These are phyloP conservation scores for Sitta europaea DNA, from an alignment of 2,113 vertebrate genomes.

Conservation along the genomic window DNA sequence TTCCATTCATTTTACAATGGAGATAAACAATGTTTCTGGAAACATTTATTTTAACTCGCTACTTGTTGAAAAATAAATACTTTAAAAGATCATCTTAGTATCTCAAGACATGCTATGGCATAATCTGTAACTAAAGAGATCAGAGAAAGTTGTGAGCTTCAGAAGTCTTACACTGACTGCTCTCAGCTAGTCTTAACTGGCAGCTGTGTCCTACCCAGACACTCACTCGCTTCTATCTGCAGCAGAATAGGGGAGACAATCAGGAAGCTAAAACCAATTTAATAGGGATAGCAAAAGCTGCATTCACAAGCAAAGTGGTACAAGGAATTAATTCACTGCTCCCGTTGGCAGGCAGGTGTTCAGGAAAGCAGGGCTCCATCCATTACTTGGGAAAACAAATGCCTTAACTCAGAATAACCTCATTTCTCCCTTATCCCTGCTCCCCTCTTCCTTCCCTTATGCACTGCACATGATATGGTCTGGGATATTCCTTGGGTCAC, in stretches of 20 bases:
- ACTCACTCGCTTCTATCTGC: accelerated
- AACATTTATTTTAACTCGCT: background rate
- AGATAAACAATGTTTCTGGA: background rate
- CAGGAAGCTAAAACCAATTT: background rate
- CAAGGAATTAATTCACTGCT: background rate
- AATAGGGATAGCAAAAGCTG: background rate
- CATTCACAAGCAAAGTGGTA: accelerated
- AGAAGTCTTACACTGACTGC: background rate
- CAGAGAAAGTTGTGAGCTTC: background rate
- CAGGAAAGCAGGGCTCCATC: background rate
- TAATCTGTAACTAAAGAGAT: background rate
- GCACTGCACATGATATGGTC: accelerated
- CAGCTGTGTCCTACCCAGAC: accelerated
- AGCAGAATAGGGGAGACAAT: accelerated
- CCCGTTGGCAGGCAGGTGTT: background rate
- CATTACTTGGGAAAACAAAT: background rate
- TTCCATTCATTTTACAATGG: background rate
- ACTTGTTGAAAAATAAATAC: background rate
- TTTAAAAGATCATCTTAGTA: background rate
- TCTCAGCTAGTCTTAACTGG: background rate
- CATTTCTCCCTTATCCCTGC: background rate
- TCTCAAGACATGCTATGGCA: background rate
- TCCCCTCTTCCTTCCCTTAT: background rate
- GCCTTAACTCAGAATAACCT: background rate
- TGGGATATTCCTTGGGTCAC: background rate